Evolutionary conservation across 2,113 vertebrate species (phyloP), one percentile per base, ranked within the genome.

Genomic region (Heteronetta atricapilla): DNA sequence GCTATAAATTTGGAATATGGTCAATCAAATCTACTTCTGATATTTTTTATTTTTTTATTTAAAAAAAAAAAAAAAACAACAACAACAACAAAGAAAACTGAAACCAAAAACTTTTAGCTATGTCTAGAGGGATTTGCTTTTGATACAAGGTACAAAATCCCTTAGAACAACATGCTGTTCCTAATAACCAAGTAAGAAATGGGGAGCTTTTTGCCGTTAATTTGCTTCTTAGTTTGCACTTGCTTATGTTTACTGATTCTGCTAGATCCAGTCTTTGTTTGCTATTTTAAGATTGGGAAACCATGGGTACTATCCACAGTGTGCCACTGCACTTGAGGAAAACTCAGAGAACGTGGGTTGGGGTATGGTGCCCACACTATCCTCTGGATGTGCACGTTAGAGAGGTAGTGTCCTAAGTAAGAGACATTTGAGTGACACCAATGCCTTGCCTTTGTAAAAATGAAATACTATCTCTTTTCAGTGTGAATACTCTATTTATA

Each of bases 321-420:
- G 19, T 7, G 16, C 14, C 40, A 12, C 25, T 13, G 38, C 23
- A 13, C 26, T 0, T 12, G 14, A 34, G 58, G 22, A 67, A 26
- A 19, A 9, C 26, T n/a, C 1, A 0, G 12, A 9, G 36, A 7
- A 19, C 19, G 0, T 1, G 5, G 29, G 2, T 21, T 3, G 11
- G 36, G 3, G 6, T 11, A 1, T 3, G 19, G 9, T 38, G 40
- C 36, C 52, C 44, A 20, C 36, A 14, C 12, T 36, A 8, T 16
- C 8, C 1, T 16, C 48, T 8, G 4, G 23, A 13, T 15, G 5
- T 2, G 8, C 6, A 76, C 8, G 6, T 44, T 20, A 21, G 22
- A 25, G 38, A 34, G 25, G 7, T 8, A 20, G 31, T 12, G 10
- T 36, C 20, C 68, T 42, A 23, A 23, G 55, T 23, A 31, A 34